phyloP scores from a whole-genome alignment of 2,797 vertebrate genomes.

The Pseudotriccus pelzelni region DNA sequence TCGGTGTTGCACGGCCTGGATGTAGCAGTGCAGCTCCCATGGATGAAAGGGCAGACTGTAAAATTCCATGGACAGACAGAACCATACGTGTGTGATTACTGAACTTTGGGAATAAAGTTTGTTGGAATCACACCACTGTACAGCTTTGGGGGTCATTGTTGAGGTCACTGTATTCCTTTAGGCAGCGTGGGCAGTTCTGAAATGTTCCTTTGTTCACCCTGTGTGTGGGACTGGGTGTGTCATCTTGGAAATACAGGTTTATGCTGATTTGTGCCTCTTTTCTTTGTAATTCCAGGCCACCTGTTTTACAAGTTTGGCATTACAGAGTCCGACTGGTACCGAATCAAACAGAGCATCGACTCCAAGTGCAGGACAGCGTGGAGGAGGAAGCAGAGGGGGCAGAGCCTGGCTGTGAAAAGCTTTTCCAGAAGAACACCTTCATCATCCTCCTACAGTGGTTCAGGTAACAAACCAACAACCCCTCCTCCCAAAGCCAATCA shows the following conservation, averaged over 20 bases:
- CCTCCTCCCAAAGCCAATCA: background rate
- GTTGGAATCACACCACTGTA: background rate
- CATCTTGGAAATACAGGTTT: fast-evolving
- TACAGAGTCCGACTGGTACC: conserved; percentile 96
- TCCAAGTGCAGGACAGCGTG: conserved; percentile 98
- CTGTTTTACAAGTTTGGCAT: conserved; percentile 96
- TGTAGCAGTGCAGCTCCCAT: background rate
- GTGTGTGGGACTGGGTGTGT: no score
- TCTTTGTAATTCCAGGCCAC: conserved; percentile 82
- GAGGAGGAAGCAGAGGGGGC: conserved; percentile 95
- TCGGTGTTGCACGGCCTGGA: background rate
- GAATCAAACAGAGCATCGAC: conserved; percentile 99
- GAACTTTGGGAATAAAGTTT: background rate
- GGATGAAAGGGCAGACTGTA: background rate
- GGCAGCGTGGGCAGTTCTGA: background rate
- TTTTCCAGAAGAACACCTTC: conserved; percentile 92
- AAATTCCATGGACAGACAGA: background rate
- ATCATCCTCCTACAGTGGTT: conserved; percentile 75
- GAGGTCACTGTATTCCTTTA: background rate
- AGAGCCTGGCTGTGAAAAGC: conserved; percentile 97
- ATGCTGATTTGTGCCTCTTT: background rate
- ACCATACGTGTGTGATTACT: background rate
- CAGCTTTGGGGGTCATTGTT: background rate
- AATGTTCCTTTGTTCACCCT: background rate
- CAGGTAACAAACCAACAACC: conserved; percentile 64